phyloP scores from a whole-genome alignment of 2,797 vertebrate species.

The Coreius guichenoti region DNA sequence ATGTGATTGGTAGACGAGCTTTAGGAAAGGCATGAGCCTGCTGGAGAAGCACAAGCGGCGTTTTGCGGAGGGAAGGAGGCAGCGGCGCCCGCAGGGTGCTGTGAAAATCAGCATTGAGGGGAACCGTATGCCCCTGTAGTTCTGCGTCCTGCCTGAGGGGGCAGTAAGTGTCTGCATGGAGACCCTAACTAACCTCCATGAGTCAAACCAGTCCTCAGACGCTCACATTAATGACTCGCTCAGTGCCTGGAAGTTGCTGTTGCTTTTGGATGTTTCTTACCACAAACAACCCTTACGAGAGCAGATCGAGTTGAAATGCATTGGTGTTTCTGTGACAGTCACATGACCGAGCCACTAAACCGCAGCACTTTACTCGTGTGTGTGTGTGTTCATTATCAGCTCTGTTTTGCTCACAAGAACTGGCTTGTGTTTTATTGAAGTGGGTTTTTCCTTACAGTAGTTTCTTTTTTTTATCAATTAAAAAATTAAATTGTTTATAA shows the following conservation, averaged over 20 bases:
- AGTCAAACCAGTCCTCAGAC: too few species aligned
- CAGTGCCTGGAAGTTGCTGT: too few species aligned
- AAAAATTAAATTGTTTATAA: too few species aligned
- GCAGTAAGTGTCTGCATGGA: constrained; percentile 80
- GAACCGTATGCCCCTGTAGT: constrained; percentile 93
- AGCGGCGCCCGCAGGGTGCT: constrained; percentile 84
- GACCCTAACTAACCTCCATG: neutral
- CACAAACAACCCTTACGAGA: neutral
- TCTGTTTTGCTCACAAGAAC: too few species aligned
- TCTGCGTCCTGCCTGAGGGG: constrained; percentile 70
- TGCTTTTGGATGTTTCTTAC: neutral
- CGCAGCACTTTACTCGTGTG: neutral
- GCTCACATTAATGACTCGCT: too few species aligned
- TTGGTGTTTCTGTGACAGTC: too few species aligned
- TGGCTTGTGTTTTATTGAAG: too few species aligned
- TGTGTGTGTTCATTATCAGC: neutral
- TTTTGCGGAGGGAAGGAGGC: constrained; percentile 89
- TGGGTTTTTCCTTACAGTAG: too few species aligned
- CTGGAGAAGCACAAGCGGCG: constrained; percentile 97
- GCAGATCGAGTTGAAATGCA: too few species aligned
- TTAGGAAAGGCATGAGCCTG: constrained; percentile 82
- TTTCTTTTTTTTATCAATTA: too few species aligned
- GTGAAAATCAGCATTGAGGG: constrained; percentile 98
- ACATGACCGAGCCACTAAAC: neutral
- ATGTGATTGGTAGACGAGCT: constrained; percentile 54